Base-by-base conservation (phyloP, 2,113 vertebrate species). In the Leuciscus idus region DNA sequence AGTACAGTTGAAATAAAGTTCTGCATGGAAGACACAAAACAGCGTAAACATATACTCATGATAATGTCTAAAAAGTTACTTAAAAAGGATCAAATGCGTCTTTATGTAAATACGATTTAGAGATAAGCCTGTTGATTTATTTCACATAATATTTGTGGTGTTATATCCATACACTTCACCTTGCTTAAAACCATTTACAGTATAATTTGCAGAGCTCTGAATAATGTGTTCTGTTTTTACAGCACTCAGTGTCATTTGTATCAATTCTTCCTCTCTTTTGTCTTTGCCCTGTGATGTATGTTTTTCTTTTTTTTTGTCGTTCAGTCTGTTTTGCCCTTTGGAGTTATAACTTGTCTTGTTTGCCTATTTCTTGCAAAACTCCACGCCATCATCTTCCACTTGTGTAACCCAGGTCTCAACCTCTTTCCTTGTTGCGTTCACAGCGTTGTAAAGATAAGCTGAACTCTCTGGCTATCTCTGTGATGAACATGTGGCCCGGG, bases 371-470 rank as follows among this genome's bases (percentile, higher is more conserved):
- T 83, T 70, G 64, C 64, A 68, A 83, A 83, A 83, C 30, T 78
- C 62, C 70, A 59, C 15, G 85, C 28, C 64, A 50, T 80, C 19
- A 64, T 62, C 4, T 55, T 66, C 82, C 82, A 33, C 30, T 9
- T 83, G 52, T 84, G n/a, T 86, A 76, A 82, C 79, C 39, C 72
- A 84, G 30, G 85, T 46, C 15, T 80, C 15, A 85, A 57, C 57
- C 3, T 59, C 50, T 28, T 28, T 52, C 52, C 19, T 11, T 72
- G 62, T 80, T 64, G 43, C 30, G 36, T 89, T 68, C 21, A 0
- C 92, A 99, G 98, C 98, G 98, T 84, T 99, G 98, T 92, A 99
- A 99, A 92, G 98, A 99, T 94, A 98, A 98, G 90, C 92, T 99
- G 90, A 99, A 99, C 92, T 97, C 98, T 0, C 92, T 99, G 94